Evolutionary conservation across 2,113 vertebrate genomes (phyloP), one percentile per base, ranked within the genome.

Genomic region (Upupa epops): DNA sequence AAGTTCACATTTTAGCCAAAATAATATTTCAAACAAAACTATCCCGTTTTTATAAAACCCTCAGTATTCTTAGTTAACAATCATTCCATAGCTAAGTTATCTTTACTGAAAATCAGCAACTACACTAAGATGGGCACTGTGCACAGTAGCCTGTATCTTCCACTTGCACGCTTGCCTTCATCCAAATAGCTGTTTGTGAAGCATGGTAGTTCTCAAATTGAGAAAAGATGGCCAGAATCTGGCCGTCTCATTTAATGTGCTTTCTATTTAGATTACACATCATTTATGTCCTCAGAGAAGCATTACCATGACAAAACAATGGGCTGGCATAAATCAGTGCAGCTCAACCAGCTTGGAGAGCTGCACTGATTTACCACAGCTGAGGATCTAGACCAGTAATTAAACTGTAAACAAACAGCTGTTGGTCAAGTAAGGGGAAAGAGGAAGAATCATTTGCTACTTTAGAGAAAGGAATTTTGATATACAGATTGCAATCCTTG

Each of bases 1-100:
- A 73, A 84, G 60, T 79, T 91, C 88, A 93, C 85, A 94, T 89
- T 81, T 78, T 77, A 86, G 58, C 31, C 22, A 88, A 91, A 83
- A 19, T 36, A 89, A 21, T 25, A 21, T 82, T 85, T 89, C 51
- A 95, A 78, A 89, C 15, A 77, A 60, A 88, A 85, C 25, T 66
- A 85, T 8, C 55, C 17, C 7, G 37, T 77, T 86, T 70, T 64
- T 20, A 71, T 32, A 95, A 80, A 86, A 80, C 49, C 73, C 24
- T 80, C 49, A 51, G 45, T 81, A 55, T 36, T 75, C 76, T 72
- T 82, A 85, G 77, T 77, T 69, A 88, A 72, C 5, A 3, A 68
- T 68, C 9, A 73, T 46, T 15, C 4, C 13, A 21, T 28, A 21
- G 8, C 3, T 29, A 86, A 92, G 52, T 32, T 18, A 13, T 34